These are phyloP conservation scores for Pitta sordida DNA, from an alignment of 2,113 vertebrate genomes.

Conservation along the genomic window DNA sequence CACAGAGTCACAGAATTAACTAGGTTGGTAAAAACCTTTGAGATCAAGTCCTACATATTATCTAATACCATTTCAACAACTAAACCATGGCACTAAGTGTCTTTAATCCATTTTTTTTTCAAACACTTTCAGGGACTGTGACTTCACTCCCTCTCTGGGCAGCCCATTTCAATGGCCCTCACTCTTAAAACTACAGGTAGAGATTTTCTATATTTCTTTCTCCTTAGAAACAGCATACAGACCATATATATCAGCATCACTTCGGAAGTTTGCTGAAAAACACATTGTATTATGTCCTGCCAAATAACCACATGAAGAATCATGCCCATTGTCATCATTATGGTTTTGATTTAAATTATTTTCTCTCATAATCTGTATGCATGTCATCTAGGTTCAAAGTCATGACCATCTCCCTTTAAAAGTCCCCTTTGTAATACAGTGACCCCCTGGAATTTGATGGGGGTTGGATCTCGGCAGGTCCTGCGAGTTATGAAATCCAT, in stretches of 20 bases:
- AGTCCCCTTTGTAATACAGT: not conserved
- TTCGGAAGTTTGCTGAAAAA: not conserved
- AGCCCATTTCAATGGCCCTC: no score
- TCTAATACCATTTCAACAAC: no score
- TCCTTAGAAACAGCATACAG: not conserved
- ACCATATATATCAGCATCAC: not conserved
- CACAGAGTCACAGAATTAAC: no score
- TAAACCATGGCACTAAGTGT: no score
- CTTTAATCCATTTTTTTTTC: no score
- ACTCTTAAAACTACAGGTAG: not conserved
- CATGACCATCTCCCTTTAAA: not conserved
- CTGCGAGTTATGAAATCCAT: no score
- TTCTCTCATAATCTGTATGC: not conserved
- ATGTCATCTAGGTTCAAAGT: not conserved
- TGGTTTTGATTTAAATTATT: not conserved
- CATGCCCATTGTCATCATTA: not conserved
- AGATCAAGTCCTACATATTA: no score
- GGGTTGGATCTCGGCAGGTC: no score
- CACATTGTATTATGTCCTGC: not conserved
- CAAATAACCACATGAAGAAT: not conserved
- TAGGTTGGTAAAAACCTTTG: no score
- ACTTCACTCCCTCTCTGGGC: no score
- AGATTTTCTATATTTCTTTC: not conserved
- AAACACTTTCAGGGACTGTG: no score
- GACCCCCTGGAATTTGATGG: no score